These are phyloP conservation scores for Muricea muricata DNA, from an alignment of 92 coral and sea anemone species.

Conservation along the genomic window DNA sequence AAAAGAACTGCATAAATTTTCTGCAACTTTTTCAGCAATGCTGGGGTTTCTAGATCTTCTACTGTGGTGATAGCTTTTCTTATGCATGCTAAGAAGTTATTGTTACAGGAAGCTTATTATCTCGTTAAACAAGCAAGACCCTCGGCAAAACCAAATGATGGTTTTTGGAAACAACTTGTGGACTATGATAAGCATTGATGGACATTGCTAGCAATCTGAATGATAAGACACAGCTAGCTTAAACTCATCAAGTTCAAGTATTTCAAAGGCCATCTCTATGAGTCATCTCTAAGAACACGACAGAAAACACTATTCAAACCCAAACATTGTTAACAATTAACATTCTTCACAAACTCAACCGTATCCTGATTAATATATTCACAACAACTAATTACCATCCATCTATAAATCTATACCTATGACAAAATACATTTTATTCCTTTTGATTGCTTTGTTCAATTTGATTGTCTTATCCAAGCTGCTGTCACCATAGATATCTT, in stretches of 20 bases:
- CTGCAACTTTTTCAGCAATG: conserved; percentile 68
- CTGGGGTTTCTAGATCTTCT: conserved; percentile 89
- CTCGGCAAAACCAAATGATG: conserved; percentile 85
- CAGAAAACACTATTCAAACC: not conserved
- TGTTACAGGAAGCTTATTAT: conserved; percentile 67
- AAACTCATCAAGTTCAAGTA: not conserved
- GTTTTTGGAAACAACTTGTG: conserved; percentile 80
- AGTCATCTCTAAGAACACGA: not conserved
- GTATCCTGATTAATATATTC: not conserved
- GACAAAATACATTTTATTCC: too few species aligned
- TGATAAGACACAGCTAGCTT: too few species aligned
- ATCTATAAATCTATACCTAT: not conserved
- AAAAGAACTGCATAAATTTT: too few species aligned
- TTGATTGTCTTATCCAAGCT: too few species aligned
- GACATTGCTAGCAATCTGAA: too few species aligned
- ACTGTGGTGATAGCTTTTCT: conserved; percentile 84
- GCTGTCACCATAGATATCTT: too few species aligned
- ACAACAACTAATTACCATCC: not conserved
- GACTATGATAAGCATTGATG: too few species aligned
- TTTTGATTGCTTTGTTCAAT: too few species aligned
- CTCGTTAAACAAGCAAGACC: conserved; percentile 79
- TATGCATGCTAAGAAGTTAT: conserved; percentile 67
- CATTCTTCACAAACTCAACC: too few species aligned
- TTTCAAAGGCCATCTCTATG: not conserved
- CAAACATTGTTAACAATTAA: too few species aligned